Evolutionary conservation across 2,888 invertebrate genomes (phyloP).

Genomic region (Tillus elongatus): DNA sequence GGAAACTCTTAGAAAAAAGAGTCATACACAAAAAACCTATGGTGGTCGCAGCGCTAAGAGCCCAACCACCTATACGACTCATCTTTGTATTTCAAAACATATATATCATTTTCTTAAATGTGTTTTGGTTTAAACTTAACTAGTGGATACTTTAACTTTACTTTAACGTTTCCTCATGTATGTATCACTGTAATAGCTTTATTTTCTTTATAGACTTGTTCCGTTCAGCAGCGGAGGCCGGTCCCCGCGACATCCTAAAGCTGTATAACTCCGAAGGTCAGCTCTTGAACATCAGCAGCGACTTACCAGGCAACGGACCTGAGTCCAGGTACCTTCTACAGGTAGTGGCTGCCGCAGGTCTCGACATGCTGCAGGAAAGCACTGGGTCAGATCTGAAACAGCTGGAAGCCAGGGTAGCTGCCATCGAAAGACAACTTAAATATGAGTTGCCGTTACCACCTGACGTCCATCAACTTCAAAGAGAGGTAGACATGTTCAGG

Average conservation of each 20-base stretch:
- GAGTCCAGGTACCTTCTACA: constrained; percentile 41
- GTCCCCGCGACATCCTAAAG: constrained; percentile 58
- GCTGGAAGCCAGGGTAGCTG: constrained; percentile 49
- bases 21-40: too few species aligned
- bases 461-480: constrained; percentile 48
- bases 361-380: constrained; percentile 39
- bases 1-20: too few species aligned
- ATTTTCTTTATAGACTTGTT: constrained; percentile 50
- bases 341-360: constrained; percentile 39
- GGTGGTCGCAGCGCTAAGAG: too few species aligned
- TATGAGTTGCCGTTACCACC: constrained; percentile 47
- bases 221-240: constrained; percentile 57
- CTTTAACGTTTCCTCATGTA: too few species aligned
- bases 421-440: constrained; percentile 49
- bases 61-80: too few species aligned
- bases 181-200: too few species aligned
- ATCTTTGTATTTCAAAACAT: too few species aligned
- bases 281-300: constrained; percentile 53
- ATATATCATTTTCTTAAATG: too few species aligned
- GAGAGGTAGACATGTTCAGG: constrained; percentile 50
- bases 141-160: too few species aligned
- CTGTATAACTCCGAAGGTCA: constrained; percentile 51
- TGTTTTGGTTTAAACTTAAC: too few species aligned
- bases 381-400: constrained; percentile 47
- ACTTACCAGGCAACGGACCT: constrained; percentile 49